Conservation (phyloP, 2,797 vertebrate genomes). For the Argya squamiceps region DNA sequence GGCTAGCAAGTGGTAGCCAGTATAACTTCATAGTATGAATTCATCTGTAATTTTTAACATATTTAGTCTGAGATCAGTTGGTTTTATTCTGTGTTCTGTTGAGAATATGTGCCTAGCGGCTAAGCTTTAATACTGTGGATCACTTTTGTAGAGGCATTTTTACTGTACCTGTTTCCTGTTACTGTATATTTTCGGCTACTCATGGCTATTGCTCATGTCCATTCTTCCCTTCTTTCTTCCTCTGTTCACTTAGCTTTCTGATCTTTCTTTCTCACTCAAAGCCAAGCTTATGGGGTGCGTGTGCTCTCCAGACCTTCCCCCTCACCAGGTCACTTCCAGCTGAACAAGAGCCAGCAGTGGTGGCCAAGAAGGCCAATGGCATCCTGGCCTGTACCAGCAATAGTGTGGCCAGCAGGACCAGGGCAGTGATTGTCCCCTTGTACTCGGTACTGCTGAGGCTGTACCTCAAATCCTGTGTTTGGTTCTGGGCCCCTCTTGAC, state of each 20-base stretch:
- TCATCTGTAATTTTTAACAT: neutral
- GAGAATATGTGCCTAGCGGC: neutral
- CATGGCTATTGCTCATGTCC: neutral
- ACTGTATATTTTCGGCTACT: neutral
- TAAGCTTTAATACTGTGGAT: neutral
- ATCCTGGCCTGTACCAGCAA: neutral
- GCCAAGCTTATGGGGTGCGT: rapidly evolving
- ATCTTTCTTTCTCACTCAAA: neutral
- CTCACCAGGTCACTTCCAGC: neutral
- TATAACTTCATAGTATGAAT: neutral
- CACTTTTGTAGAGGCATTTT: neutral
- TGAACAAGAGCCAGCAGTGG: neutral
- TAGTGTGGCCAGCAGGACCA: neutral
- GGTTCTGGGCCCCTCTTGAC: rapidly evolving
- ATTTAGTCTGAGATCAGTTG: neutral
- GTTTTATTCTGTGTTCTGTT: neutral
- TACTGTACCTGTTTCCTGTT: neutral
- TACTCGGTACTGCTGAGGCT: rapidly evolving
- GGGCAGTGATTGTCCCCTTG: neutral
- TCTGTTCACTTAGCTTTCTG: neutral
- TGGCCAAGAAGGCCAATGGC: neutral
- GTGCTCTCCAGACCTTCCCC: neutral
- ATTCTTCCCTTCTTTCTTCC: neutral
- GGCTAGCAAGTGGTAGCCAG: neutral
- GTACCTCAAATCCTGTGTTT: rapidly evolving